Conservation (phyloP, 2,888 invertebrate species). For the Trileptium ribeirensis region DNA sequence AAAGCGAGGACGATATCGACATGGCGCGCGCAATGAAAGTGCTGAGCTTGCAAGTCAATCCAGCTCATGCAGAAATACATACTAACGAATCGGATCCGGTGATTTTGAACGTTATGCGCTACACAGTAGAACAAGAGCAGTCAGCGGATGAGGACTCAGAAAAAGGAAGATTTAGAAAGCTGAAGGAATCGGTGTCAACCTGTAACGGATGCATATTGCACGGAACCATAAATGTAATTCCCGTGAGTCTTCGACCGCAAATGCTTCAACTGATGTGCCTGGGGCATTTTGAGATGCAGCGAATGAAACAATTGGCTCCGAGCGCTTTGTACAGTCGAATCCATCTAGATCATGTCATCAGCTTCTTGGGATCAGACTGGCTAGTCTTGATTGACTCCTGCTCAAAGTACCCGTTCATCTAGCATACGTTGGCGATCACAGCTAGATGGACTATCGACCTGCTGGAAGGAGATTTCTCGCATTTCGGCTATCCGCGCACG, state of each 20-base stretch:
- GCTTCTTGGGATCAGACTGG: conserved; percentile 25
- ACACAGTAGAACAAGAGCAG: background rate
- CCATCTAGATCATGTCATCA: conserved; percentile 42
- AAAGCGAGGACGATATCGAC: conserved; percentile 19
- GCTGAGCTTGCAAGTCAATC: no score
- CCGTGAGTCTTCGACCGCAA: background rate
- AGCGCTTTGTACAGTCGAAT: conserved; percentile 27
- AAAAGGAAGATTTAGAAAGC: background rate
- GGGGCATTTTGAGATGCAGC: conserved; percentile 6
- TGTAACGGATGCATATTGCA: conserved; percentile 34
- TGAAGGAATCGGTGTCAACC: conserved; percentile 16
- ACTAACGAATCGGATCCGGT: conserved; percentile 6
- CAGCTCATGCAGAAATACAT: background rate
- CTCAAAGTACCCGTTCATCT: conserved; percentile 15
- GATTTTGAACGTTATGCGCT: background rate
- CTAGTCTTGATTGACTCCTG: background rate
- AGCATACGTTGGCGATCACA: background rate
- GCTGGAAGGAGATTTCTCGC: conserved; percentile 33
- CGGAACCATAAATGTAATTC: background rate
- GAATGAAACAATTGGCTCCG: background rate
- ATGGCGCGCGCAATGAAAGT: conserved; percentile 9
- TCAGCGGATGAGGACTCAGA: background rate
- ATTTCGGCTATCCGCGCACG: conserved; percentile 34
- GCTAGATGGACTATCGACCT: conserved; percentile 31
- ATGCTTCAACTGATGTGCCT: background rate